These are phyloP conservation scores for Drosophila parthenogenetica DNA, from an alignment of 2,888 invertebrate species.

Conservation along the genomic window DNA sequence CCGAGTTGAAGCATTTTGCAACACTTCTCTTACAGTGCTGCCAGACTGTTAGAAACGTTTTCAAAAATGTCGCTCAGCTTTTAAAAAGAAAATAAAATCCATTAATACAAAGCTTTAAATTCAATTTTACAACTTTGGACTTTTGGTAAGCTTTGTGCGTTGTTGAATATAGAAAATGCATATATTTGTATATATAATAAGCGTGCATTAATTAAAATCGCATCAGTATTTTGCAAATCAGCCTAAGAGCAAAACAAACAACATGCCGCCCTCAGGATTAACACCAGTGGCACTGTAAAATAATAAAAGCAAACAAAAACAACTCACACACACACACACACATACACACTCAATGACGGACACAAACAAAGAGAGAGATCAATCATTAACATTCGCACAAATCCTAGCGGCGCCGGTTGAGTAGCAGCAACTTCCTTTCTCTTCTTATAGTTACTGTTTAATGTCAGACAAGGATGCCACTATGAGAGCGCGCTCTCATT, in stretches of 20 bases:
- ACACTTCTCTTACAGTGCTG: constrained; percentile 9
- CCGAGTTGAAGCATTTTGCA: constrained; percentile 4
- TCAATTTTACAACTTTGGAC: too few species aligned
- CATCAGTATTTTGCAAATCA: constrained; percentile 52
- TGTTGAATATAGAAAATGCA: background rate
- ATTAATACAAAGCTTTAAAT: too few species aligned
- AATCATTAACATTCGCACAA: constrained; percentile 77
- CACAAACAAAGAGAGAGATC: constrained; percentile 52
- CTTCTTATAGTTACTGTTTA: constrained; percentile 31
- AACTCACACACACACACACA: constrained; percentile 16
- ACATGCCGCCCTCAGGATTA: constrained; percentile 72
- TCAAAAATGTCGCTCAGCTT: background rate
- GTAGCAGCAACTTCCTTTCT: constrained; percentile 11
- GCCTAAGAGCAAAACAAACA: constrained; percentile 63
- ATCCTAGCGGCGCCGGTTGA: constrained; percentile 71
- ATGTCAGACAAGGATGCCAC: constrained; percentile 21
- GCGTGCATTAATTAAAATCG: constrained; percentile 58
- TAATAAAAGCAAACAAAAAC: constrained; percentile 29
- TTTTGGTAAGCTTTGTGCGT: background rate
- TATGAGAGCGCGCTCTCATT: constrained; percentile 54
- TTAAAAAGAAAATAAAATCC: too few species aligned
- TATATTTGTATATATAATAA: background rate
- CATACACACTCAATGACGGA: background rate
- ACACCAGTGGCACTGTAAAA: constrained; percentile 49
- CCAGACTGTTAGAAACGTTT: constrained; percentile 33